Base-by-base conservation (phyloP, 2,888 invertebrate genomes). In the Oeneis ivallda region DNA sequence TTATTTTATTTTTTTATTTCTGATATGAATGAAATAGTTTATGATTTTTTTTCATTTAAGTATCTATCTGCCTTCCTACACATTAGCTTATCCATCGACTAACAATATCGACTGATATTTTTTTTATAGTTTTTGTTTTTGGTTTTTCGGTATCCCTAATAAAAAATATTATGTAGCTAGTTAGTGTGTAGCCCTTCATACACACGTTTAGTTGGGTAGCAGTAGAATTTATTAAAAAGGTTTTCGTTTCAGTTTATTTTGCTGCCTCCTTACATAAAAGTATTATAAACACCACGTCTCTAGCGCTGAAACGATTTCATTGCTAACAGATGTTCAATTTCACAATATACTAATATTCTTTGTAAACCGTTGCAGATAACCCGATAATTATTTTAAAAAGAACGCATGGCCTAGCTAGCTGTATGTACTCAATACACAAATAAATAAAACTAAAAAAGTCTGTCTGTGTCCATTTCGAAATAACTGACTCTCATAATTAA, bases 321-420 rank as follows among this genome's bases (percentile, higher is more conserved):
- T 65, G 67, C 61, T 64, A 64, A 53, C 67, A 68, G 59, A 64
- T 70, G 67, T 71, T 71, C 50, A 57, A 70, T 71, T 67, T 69
- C 66, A 70, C 65, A 67, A n/a, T n/a, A n/a, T n/a, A n/a, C n/a
- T 69, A 66, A 71, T 71, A 71, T 70, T 67, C 61, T 57, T 67
- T 67, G 69, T 68, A 64, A 66, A 68, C 65, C 58, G 66, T 34
- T 53, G 64, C 54, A 69, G 67, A 69, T 70, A 67, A 69, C 60
- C 60, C 62, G 54, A 66, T n/a, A 64, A 68, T 69, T 66, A 72
- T 72, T 71, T 71, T 70, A 62, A 52, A 73, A 74, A 74, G 70
- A 71, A 68, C 62, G 65, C 61, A 64, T 64, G 68, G 65, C 69
- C 26, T 26, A 26, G 2, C 26, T 26, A 26, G 26, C 26, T 26